A percentile compares a stretch with the other conserved stretches of the same genome.
phyloP scores from a whole-genome alignment of 1,140 invertebrate genomes.

The Thereuonema tuberculata region DNA sequence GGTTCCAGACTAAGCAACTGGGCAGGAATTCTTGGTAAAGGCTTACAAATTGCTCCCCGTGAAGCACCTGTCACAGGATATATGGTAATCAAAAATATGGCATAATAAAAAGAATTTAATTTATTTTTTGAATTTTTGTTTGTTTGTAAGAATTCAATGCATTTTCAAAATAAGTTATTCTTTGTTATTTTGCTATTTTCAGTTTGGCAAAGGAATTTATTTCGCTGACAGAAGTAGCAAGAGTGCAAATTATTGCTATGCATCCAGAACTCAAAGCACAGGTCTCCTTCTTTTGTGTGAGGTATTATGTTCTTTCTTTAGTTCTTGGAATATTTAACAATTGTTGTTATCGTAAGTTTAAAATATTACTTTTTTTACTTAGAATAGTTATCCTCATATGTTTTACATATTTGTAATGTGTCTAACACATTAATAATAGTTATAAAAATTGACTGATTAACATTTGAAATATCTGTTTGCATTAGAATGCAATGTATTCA shows the following conservation, averaged over 20 bases:
- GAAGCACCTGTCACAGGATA: constrained; percentile 40
- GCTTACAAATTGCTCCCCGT: constrained; percentile 42
- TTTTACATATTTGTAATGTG: too few species aligned
- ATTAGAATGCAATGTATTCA: too few species aligned
- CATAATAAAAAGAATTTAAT: background rate
- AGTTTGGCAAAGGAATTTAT: constrained; percentile 37
- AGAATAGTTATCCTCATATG: too few species aligned
- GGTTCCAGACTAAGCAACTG: constrained; percentile 43
- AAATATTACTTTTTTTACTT: too few species aligned
- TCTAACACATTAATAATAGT: too few species aligned
- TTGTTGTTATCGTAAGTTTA: too few species aligned
- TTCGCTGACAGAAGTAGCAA: constrained; percentile 48
- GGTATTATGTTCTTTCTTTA: constrained; percentile 25
- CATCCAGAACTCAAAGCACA: constrained; percentile 31
- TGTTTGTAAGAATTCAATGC: too few species aligned
- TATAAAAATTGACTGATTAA: too few species aligned
- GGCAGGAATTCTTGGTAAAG: constrained; percentile 44
- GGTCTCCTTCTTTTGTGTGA: constrained; percentile 43
- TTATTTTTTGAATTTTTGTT: background rate
- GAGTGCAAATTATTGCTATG: constrained; percentile 46
- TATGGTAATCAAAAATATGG: constrained; percentile 35
- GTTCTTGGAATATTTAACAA: background rate
- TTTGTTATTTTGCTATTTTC: constrained; percentile 2
- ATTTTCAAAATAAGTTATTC: too few species aligned
- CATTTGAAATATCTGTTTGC: too few species aligned